These are phyloP conservation scores for Dryobota labecula DNA, from an alignment of 2,888 invertebrate genomes.

Conservation along the genomic window DNA sequence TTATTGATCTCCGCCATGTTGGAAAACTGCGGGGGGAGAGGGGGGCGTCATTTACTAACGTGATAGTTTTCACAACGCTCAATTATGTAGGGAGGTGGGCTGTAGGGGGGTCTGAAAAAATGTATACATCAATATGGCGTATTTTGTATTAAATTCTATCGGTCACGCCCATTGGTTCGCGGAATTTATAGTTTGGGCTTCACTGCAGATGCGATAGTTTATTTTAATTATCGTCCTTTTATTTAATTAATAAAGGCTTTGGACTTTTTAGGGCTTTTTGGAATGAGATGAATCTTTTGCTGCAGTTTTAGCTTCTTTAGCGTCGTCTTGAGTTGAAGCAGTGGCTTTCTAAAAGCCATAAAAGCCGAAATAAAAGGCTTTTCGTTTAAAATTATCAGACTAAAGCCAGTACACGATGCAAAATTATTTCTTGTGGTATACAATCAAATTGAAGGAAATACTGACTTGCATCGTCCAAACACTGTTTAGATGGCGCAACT, in stretches of 20 bases:
- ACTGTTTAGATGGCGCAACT: too few relatives aligned
- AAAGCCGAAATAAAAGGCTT: too few relatives aligned
- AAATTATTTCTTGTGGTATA: too few relatives aligned
- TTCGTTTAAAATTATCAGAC: too few relatives aligned
- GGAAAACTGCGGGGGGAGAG: constrained; percentile 83
- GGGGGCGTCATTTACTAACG: constrained; percentile 86
- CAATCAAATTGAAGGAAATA: too few relatives aligned
- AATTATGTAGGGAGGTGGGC: constrained; percentile 85
- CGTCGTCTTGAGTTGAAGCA: neutral
- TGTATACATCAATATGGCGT: constrained; percentile 87
- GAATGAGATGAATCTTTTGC: neutral
- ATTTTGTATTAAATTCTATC: constrained; percentile 88
- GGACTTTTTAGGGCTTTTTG: constrained; percentile 17
- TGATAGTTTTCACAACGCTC: constrained; percentile 90
- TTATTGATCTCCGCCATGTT: constrained; percentile 90
- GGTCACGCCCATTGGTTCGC: constrained; percentile 77
- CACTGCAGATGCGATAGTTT: constrained; percentile 78
- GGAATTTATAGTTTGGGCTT: constrained; percentile 80
- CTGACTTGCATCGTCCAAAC: too few relatives aligned
- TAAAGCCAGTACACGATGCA: neutral
- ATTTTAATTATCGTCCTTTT: constrained; percentile 73
- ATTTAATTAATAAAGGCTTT: constrained; percentile 50
- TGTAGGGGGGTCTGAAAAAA: constrained; percentile 81
- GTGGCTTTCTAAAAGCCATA: neutral
- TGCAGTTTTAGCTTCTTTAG: neutral